Conservation (phyloP, 2,797 vertebrate genomes). For the Rhinophrynus dorsalis region DNA sequence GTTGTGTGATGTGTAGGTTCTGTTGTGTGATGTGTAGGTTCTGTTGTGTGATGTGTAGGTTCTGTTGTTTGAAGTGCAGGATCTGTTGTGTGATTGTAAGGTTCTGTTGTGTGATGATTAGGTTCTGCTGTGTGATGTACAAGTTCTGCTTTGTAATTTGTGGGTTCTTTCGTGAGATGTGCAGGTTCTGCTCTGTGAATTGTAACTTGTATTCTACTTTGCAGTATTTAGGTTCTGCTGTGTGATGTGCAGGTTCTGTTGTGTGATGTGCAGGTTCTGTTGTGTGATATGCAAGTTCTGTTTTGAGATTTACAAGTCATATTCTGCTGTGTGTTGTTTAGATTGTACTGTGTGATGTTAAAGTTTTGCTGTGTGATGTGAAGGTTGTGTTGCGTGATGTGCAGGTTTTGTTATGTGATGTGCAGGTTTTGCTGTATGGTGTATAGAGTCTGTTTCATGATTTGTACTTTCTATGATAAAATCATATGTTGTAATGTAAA, state of each 20-base stretch:
- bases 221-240: neutral
- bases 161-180: neutral
- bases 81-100: neutral
- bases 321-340: neutral
- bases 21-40: constrained; percentile 8
- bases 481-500: no score
- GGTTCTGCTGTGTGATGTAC: neutral
- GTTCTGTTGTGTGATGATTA: neutral
- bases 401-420: neutral
- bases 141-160: neutral
- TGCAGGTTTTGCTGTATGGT: neutral
- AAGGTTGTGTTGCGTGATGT: neutral
- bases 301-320: neutral
- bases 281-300: neutral
- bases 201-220: neutral
- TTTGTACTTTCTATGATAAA: no score
- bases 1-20: neutral
- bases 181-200: neutral
- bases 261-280: neutral
- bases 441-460: neutral
- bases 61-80: neutral
- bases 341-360: neutral
- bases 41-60: neutral
- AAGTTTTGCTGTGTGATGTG: neutral
- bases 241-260: neutral